Base-by-base conservation (phyloP, 2,888 invertebrate genomes). In the Tetanocera ferruginea region DNA sequence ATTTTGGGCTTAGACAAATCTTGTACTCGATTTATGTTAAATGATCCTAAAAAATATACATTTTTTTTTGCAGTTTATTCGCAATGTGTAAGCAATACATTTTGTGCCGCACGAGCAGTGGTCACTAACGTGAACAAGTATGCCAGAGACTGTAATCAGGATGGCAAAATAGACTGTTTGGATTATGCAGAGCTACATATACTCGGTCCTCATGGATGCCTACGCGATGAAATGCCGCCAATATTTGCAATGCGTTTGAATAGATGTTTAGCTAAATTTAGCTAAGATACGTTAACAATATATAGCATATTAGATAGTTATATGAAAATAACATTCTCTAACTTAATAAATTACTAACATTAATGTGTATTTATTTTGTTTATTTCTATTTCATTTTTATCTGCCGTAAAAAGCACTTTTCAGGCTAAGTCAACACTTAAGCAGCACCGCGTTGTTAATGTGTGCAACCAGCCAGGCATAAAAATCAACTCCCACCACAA, bases 161-260 rank as follows among this genome's bases (percentile, higher is more conserved):
- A 88, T 77, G 87, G 85, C 8, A 8, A 79, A 76, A 85, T 88
- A 69, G 83, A 84, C 78, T 88, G 88, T 76, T 81, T 73, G 52
- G 88, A 88, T 83, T 83, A 85, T 67, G 84, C 84, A 72, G 79
- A 81, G 77, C 78, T 88, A 52, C 88, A 88, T 76, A 67, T 87
- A 64, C 79, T 82, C 17, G 88, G 87, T 8, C 85, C 87, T 2
- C 81, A 55, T 2, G 87, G 86, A 14, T 88, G 88, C 9, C 76
- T 49, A 76, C 82, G 71, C 17, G 71, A 80, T n/a, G 73, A 80
- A 74, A 77, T 83, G 79, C 28, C 78, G 64, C 86, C 82, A 80
- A 60, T 60, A 87, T 86, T n/a, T 86, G 86, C 89, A 84, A 90
- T 77, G 91, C 93, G 85, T 88, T 89, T 86, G 91, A 91, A 87